Evolutionary conservation across 2,113 vertebrate species (phyloP).

Genomic region (Cygnus atratus): DNA sequence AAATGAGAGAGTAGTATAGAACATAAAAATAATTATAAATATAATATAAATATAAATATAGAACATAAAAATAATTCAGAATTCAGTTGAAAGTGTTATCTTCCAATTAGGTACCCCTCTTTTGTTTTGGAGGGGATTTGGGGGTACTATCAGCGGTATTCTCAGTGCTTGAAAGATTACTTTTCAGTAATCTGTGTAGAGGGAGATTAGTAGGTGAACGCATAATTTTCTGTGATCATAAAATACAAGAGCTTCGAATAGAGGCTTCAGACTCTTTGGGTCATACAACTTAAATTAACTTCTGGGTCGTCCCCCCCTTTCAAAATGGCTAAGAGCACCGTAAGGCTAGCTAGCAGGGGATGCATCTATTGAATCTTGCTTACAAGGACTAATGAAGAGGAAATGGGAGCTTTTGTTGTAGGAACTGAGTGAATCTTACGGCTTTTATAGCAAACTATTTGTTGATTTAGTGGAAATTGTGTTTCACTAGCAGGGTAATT

Average conservation of each 20-base stretch:
- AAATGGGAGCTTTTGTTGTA: conserved; percentile 66
- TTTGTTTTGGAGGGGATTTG: neutral
- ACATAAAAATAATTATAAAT: neutral
- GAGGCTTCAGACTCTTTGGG: neutral
- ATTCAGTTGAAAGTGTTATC: neutral
- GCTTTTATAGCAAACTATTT: conserved; percentile 75
- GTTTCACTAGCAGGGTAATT: conserved; percentile 74
- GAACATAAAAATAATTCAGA: neutral
- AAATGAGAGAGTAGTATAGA: neutral
- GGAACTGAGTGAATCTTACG: conserved; percentile 61
- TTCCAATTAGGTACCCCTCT: neutral
- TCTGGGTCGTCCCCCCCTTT: neutral
- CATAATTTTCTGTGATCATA: conserved; percentile 5
- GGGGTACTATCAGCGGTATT: neutral
- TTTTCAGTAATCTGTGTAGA: conserved; percentile 10
- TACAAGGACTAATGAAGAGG: conserved; percentile 74
- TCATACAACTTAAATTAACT: conserved; percentile 16
- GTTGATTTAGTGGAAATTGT: conserved; percentile 80
- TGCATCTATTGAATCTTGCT: conserved; percentile 65
- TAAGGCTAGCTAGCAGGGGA: conserved; percentile 29
- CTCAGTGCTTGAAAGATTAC: neutral
- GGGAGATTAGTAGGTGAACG: neutral
- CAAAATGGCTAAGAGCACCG: neutral
- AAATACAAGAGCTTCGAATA: neutral
- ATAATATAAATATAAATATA: too few species aligned